Evolutionary conservation across 2,113 vertebrate genomes (phyloP), one percentile per base, ranked within the genome.

Genomic region (Pungitius pungitius): DNA sequence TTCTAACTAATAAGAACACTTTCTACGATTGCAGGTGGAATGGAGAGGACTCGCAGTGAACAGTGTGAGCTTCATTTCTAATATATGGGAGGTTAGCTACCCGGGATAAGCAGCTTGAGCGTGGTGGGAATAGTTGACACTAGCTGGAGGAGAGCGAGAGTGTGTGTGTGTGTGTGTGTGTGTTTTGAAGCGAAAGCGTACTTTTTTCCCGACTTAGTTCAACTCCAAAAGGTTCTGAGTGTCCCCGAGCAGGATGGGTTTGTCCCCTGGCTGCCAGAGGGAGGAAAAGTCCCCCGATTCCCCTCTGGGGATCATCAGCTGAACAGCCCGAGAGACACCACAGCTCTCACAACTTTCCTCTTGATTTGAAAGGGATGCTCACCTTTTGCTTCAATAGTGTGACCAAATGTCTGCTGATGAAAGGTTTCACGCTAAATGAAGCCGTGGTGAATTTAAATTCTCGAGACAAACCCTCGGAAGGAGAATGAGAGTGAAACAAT

Each of bases 251-350:
- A n/a, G n/a, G n/a, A n/a, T n/a, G n/a, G n/a, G n/a, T n/a, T n/a
- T n/a, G n/a, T n/a, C n/a, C n/a, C n/a, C n/a, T 55, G 70, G 55
- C 56, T 24, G 73, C 69, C 70, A 58, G 58, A 58, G 70, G 78
- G 75, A 10, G n/a, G n/a, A n/a, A n/a, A n/a, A n/a, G n/a, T n/a
- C n/a, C n/a, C n/a, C n/a, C n/a, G n/a, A n/a, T n/a, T n/a, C 15
- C 0, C 47, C 70, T 78, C 8, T 76, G 30, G 30, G 30, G 30
- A 79, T 65, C 42, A 67, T 51, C 59, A 56, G 62, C 1, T 42
- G n/a, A 58, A 59, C 35, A 67, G 77, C 27, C 69, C 11, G 52
- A 26, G 27, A 64, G 67, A 65, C 14, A 7, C 57, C 24, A 37
- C n/a, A 73, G 37, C 52, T 54, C 58, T 20, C 11, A 26, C 35